Conservation (phyloP, 2,113 vertebrate genomes). For the Craseonycteris thonglongyai region DNA sequence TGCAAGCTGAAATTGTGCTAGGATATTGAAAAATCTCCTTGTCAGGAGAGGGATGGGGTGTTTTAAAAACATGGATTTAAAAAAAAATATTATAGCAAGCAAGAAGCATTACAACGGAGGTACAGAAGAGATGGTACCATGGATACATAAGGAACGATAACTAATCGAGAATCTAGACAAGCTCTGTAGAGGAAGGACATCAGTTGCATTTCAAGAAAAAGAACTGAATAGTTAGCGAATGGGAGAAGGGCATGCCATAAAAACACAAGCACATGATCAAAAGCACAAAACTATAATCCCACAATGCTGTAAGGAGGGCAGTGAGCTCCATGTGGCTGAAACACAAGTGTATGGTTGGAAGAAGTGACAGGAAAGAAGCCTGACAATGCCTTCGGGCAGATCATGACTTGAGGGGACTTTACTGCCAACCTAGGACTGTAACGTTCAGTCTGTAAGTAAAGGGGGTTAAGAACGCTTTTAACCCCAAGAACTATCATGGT, state of each 20-base stretch:
- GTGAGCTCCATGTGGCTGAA: neutral
- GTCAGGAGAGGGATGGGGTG: neutral
- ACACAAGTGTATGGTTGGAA: neutral
- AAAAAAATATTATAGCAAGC: neutral
- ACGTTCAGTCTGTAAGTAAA: neutral
- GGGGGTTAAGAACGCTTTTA: neutral
- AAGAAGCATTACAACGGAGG: neutral
- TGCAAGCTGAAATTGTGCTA: neutral
- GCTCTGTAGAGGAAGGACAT: neutral
- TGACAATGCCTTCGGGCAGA: neutral
- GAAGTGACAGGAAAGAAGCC: neutral
- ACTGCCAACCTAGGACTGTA: neutral
- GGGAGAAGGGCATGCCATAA: neutral
- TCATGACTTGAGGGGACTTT: neutral
- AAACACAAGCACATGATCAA: neutral
- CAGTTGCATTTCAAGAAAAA: neutral
- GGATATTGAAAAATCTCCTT: neutral
- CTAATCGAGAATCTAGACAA: neutral
- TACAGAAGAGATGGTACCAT: neutral
- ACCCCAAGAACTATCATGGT: neutral
- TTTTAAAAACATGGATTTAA: neutral
- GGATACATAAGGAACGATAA: neutral
- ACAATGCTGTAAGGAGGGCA: rapidly evolving
- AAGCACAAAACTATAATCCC: neutral
- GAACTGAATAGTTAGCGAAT: neutral